phyloP scores from a whole-genome alignment of 2,888 invertebrate species.

The Pseudococcus jackbeardsleyi region DNA sequence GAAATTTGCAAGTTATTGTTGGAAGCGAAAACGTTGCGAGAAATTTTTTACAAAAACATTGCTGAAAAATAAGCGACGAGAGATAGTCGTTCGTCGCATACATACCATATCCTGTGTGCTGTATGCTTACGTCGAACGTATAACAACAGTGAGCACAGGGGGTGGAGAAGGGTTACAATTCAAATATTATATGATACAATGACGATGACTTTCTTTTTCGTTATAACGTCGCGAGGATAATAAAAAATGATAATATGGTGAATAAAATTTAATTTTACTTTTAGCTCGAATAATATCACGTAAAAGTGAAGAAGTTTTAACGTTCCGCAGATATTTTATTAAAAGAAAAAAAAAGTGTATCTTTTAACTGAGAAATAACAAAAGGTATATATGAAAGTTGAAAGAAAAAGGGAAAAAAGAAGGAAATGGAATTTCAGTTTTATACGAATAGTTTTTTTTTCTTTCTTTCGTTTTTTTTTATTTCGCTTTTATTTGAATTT shows the following conservation, averaged over 20 bases:
- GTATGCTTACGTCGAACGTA: constrained; percentile 7
- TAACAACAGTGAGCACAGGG: not conserved
- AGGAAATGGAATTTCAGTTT: constrained; percentile 47
- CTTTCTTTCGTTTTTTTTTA: not conserved
- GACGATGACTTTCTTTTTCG: constrained; percentile 37
- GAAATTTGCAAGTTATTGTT: constrained; percentile 49
- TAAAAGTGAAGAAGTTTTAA: constrained; percentile 51
- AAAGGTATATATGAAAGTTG: constrained; percentile 16
- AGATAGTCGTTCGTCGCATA: not conserved
- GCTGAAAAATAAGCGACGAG: not conserved
- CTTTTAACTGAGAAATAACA: constrained; percentile 35
- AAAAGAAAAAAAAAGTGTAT: constrained; percentile 35
- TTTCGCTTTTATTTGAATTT: constrained; percentile 13
- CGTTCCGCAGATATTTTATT: constrained; percentile 41
- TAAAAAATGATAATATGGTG: constrained; percentile 47
- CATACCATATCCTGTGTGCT: not conserved
- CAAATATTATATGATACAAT: constrained; percentile 28
- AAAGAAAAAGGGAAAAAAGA: constrained; percentile 27
- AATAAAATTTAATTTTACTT: constrained; percentile 48
- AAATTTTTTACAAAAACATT: constrained; percentile 37
- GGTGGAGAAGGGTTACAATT: not conserved
- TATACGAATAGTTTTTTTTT: constrained; percentile 32
- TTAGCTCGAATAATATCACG: constrained; percentile 43
- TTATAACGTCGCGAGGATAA: constrained; percentile 20
- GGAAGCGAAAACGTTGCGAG: constrained; percentile 3